Evolutionary conservation across 2,797 vertebrate species (phyloP).

Genomic region (Fistularia commersonii): DNA sequence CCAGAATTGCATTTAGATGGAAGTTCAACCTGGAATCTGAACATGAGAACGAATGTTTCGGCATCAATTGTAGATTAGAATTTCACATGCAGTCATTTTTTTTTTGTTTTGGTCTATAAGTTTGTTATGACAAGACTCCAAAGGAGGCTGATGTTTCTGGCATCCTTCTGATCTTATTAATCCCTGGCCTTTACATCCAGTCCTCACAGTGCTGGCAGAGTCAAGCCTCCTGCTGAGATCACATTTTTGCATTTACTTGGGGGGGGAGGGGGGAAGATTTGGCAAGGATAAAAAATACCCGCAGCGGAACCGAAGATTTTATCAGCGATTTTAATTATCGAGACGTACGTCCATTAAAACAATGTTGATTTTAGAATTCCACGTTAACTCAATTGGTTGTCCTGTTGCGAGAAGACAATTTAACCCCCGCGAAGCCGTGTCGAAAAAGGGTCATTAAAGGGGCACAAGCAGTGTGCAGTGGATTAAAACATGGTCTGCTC

Average conservation of each 20-base stretch:
- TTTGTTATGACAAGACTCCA: not conserved
- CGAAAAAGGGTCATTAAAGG: not conserved
- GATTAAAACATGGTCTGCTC: slow-evolving; percentile 6
- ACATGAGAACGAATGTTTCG: not conserved
- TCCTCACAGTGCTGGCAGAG: not conserved
- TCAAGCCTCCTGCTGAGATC: not conserved
- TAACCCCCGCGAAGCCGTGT: not conserved
- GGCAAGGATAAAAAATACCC: no score
- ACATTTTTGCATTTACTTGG: no score
- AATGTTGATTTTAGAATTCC: not conserved
- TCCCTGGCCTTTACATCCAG: not conserved
- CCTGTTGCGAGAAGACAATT: not conserved
- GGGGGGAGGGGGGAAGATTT: not conserved
- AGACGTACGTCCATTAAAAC: no score
- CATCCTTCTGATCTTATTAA: not conserved
- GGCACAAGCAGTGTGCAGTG: not conserved
- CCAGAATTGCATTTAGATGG: not conserved
- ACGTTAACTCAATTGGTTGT: not conserved
- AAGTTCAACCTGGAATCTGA: not conserved
- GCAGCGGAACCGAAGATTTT: no score
- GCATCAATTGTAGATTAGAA: not conserved
- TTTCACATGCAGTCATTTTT: not conserved
- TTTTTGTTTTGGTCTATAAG: not conserved
- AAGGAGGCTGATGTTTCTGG: not conserved
- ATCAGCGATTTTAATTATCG: no score